phyloP scores from a whole-genome alignment of 2,888 invertebrate genomes.

The Lithophane leautieri region DNA sequence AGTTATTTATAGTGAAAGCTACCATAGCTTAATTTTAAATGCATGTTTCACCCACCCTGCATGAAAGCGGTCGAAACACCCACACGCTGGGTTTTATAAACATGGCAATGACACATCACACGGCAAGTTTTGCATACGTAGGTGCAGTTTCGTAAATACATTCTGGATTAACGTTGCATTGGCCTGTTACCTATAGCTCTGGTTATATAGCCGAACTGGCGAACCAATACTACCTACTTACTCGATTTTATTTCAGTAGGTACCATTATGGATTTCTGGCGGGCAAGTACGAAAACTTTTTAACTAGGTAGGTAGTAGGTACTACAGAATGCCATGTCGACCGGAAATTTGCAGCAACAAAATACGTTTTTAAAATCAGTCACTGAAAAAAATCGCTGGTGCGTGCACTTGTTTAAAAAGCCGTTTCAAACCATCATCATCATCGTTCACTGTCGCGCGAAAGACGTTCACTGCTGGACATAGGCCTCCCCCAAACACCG shows the following conservation, averaged over 20 bases:
- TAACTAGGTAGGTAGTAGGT: too few species aligned
- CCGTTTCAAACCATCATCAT: too few species aligned
- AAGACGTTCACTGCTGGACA: background rate
- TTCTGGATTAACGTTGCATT: background rate
- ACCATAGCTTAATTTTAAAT: slow-evolving; percentile 39
- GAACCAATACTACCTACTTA: background rate
- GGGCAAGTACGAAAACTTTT: too few species aligned
- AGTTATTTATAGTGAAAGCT: slow-evolving; percentile 33
- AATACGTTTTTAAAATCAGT: too few species aligned
- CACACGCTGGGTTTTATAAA: slow-evolving; percentile 48
- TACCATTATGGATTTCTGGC: background rate
- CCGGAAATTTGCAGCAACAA: too few species aligned
- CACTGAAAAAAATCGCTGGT: too few species aligned
- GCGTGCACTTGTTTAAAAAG: too few species aligned
- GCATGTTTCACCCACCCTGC: slow-evolving; percentile 29
- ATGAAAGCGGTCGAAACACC: slow-evolving; percentile 43
- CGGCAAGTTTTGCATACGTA: slow-evolving; percentile 4
- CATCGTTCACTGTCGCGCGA: background rate
- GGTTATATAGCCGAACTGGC: background rate
- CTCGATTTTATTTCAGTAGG: background rate
- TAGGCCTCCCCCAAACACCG: background rate
- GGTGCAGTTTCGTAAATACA: slow-evolving; percentile 27
- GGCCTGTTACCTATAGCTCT: background rate
- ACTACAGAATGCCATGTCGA: too few species aligned
- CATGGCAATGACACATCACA: slow-evolving; percentile 44